Evolutionary conservation across 2,113 vertebrate species (phyloP), one percentile per base, ranked within the genome.

Genomic region (Silurus glanis): DNA sequence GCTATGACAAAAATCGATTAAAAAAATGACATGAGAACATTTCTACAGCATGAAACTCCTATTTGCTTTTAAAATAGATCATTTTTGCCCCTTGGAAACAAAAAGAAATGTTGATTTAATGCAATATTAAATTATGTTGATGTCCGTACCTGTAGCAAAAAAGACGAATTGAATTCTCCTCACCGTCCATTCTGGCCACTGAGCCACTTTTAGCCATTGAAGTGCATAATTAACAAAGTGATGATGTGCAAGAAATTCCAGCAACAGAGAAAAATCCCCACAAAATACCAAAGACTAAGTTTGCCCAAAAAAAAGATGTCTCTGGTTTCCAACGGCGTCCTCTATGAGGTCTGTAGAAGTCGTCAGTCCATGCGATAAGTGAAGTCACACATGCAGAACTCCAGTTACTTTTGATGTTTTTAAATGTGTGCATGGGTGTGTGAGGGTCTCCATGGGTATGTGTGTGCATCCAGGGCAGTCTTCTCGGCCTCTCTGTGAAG

Each of bases 71-170:
- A 3, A 67, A 16, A 14, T 6, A 51, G 2, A 78, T 51, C 21
- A 49, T n/a, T 51, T 64, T 45, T 25, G 66, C 55, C 58, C 17
- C 49, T 28, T 10, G 9, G 5, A 37, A 9, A 19, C 4, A 8
- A 1, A 61, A 80, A 14, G 23, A 25, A 19, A 62, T 7, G 53
- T 19, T 51, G 12, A 47, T 51, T 74, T 28, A 72, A 82, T 59
- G 47, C n/a, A 82, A 75, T 9, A 0, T 28, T 55, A 37, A 80
- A 49, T 82, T 66, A 86, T 88, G 49, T 21, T 80, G 28, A 78
- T 55, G 74, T 62, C 88, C 97, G 96, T 98, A 99, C 98, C 98
- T 99, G 98, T 99, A 99, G 87, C 96, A 95, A 90, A 99, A 95
- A 91, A 98, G 96, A 91, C 98, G 96, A 94, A 96, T 95, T 89